A percentile compares a stretch with the other conserved stretches of the same genome.
phyloP scores from a whole-genome alignment of 2,888 invertebrate genomes.

The Aromia moschata region DNA sequence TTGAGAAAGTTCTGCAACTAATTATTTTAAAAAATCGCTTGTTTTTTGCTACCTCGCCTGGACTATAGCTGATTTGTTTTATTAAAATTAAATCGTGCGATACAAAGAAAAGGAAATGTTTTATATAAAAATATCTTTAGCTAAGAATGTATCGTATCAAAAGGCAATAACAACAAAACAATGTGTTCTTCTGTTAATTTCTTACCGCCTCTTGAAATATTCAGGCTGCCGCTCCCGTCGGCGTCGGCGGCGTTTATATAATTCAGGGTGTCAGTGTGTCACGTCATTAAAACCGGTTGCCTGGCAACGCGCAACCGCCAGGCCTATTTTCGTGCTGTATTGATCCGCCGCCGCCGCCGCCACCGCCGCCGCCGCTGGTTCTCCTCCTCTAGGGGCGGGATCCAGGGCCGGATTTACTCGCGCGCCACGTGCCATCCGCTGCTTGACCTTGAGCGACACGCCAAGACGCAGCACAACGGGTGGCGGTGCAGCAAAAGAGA shows the following conservation, averaged over 20 bases:
- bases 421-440: constrained; percentile 7
- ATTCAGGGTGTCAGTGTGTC: constrained; percentile 63
- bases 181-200: too few relatives aligned
- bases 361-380: constrained; percentile 19
- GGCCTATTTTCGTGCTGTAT: constrained; percentile 64
- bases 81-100: too few relatives aligned
- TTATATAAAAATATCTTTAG: too few relatives aligned
- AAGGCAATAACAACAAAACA: too few relatives aligned
- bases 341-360: constrained; percentile 55
- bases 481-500: not conserved
- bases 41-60: too few relatives aligned
- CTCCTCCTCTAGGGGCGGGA: constrained; percentile 48
- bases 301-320: constrained; percentile 61
- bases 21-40: too few relatives aligned
- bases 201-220: constrained; percentile 16
- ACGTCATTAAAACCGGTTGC: constrained; percentile 60
- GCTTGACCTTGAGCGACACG: constrained; percentile 21
- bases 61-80: too few relatives aligned
- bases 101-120: too few relatives aligned
- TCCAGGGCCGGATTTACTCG: constrained; percentile 21
- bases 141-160: too few relatives aligned
- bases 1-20: too few relatives aligned
- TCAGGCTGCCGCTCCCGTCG: constrained; percentile 2
- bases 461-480: constrained; percentile 6
- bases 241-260: constrained; percentile 27